phyloP scores from a whole-genome alignment of 2,113 vertebrate species.

The Synchiropus splendidus region DNA sequence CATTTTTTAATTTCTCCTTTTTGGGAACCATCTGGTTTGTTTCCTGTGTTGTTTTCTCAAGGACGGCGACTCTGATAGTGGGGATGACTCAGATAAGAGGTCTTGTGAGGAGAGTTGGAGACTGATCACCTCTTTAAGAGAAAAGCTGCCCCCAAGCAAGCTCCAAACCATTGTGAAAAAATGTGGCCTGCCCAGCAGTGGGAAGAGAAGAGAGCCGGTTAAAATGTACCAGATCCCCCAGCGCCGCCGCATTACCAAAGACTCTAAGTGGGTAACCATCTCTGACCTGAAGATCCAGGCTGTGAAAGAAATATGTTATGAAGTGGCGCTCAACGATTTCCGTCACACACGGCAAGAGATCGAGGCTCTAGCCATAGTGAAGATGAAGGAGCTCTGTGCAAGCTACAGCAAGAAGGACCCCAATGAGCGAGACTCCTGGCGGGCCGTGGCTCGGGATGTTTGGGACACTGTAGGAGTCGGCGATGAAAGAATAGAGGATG shows the following conservation, averaged over 20 bases:
- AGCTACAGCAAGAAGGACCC: slow-evolving; percentile 95
- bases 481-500: slow-evolving; percentile 88
- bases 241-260: slow-evolving; percentile 88
- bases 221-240: slow-evolving; percentile 99
- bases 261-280: slow-evolving; percentile 97
- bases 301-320: slow-evolving; percentile 98
- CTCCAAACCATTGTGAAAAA: slow-evolving; percentile 98
- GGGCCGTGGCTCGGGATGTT: slow-evolving; percentile 90
- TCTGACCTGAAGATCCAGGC: slow-evolving; percentile 98
- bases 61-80: slow-evolving; percentile 99
- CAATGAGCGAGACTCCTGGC: slow-evolving; percentile 94
- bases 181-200: slow-evolving; percentile 97
- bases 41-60: slow-evolving; percentile 96
- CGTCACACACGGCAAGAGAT: slow-evolving; percentile 95
- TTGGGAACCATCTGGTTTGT: slow-evolving; percentile 83
- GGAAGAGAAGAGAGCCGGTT: slow-evolving; percentile 89
- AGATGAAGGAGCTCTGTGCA: slow-evolving; percentile 96
- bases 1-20: slow-evolving; percentile 73
- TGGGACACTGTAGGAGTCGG: slow-evolving; percentile 97
- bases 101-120: slow-evolving; percentile 99
- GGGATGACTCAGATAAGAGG: slow-evolving; percentile 99
- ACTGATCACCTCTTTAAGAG: slow-evolving; percentile 97
- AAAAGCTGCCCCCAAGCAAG: slow-evolving; percentile 99
- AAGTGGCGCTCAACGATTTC: slow-evolving; percentile 96
- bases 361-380: slow-evolving; percentile 94